These are phyloP conservation scores for Diachrysia chrysitis DNA, from an alignment of 2,888 invertebrate genomes.

Conservation along the genomic window DNA sequence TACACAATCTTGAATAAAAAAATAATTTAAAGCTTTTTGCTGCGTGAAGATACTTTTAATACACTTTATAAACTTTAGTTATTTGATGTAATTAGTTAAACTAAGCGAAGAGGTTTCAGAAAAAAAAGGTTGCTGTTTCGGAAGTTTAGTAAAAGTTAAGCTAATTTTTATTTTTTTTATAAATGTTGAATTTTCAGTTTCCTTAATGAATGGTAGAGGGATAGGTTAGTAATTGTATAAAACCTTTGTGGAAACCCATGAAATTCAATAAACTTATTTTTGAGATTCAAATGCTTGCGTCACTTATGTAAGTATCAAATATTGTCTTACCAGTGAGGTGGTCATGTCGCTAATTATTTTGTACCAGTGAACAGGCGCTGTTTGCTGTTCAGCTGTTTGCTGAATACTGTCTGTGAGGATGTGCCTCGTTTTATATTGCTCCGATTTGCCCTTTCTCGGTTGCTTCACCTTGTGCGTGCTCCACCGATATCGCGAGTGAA, in stretches of 20 bases:
- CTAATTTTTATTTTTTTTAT: neutral
- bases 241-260: neutral
- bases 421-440: constrained; percentile 87
- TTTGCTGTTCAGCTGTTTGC: constrained; percentile 76
- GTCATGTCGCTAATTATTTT: constrained; percentile 70
- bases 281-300: neutral
- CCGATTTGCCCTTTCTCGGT: constrained; percentile 87
- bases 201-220: neutral
- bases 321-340: constrained; percentile 77
- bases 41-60: neutral
- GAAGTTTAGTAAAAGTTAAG: neutral
- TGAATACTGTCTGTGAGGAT: constrained; percentile 84
- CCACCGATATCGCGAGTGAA: constrained; percentile 73
- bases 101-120: neutral
- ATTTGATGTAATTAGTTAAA: constrained; percentile 4
- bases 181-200: neutral
- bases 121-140: neutral
- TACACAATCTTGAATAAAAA: neutral
- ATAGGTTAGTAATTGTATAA: neutral
- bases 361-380: constrained; percentile 70
- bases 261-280: neutral
- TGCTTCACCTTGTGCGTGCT: constrained; percentile 87
- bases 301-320: neutral
- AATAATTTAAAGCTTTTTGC: neutral
- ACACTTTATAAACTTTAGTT: neutral